Percentiles rank a stretch among this genome's conserved stretches.
phyloP scores from a whole-genome alignment of 2,113 vertebrate species.

The Rhea americana region DNA sequence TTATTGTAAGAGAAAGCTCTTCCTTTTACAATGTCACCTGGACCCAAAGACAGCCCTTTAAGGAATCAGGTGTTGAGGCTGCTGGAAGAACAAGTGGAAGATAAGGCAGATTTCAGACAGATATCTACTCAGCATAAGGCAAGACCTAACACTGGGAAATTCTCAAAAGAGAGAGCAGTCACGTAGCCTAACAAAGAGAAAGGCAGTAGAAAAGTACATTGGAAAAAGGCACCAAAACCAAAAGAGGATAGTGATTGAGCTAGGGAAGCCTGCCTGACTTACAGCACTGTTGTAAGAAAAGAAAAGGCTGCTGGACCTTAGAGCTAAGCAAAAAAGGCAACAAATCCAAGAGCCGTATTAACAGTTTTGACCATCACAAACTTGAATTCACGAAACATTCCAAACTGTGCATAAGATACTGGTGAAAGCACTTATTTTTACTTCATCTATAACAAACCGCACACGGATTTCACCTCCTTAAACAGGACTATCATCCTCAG shows the following conservation, averaged over 20 bases:
- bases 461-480: neutral
- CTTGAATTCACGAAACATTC: neutral
- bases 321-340: neutral
- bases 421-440: neutral
- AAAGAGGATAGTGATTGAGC: neutral
- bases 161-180: neutral
- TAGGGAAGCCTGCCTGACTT: neutral
- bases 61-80: neutral
- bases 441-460: neutral
- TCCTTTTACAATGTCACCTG: neutral
- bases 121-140: neutral
- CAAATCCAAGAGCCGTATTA: neutral
- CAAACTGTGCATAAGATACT: no score
- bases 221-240: neutral
- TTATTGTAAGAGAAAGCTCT: neutral
- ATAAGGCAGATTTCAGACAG: neutral
- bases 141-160: neutral
- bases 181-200: neutral
- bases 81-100: neutral
- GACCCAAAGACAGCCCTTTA: neutral
- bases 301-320: neutral
- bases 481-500: neutral
- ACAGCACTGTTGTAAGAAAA: neutral
- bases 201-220: fast-evolving
- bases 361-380: neutral